Base-by-base conservation (phyloP, 1,140 invertebrate genomes). In the Adelges cooleyi region DNA sequence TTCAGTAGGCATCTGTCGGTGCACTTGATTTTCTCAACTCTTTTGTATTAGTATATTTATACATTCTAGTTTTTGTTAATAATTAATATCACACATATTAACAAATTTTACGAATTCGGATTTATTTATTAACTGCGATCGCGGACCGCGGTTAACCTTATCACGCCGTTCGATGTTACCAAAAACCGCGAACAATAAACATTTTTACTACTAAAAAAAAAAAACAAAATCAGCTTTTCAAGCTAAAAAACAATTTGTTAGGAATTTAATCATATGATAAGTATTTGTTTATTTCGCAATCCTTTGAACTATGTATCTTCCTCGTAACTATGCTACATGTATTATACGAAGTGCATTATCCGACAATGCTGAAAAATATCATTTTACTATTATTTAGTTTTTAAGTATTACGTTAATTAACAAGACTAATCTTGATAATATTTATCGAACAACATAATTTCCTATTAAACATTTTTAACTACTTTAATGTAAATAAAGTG, bases 401-500 rank as follows among this genome's bases (percentile, higher is more conserved):
- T 33, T 33, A 33, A 11, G 29, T 33, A 33, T 33, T 33, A 17
- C n/a, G 4, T 48, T 20, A 17, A 62, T 62, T 62, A 62, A 62
- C 56, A 62, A 62, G 56, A 62, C 56, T 62, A 62, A 62, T 62
- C 42, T 62, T 15, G 42, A 62, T 29, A 17, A 59, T 46, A 29
- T 20, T 13, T 27, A 52, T 33, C 29, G 29, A 53, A 22, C 51
- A 53, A 53, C 17, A 53, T 46, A 44, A 59, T 56, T 56, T 56
- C 53, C 53, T 56, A 56, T 17, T 42, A 56, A 56, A 56, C 18
- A 56, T 42, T n/a, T 54, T 56, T 56, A 42, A 56, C 36, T 56
- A 56, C 40, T 56, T 56, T 25, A 22, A 38, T 42, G 52, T 56
- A 42, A 17, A 56, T 40, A 44, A 44, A 44, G 11, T 23, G 22